These are phyloP conservation scores for Oreocharis arfaki DNA, from an alignment of 2,113 vertebrate species.

Conservation along the genomic window DNA sequence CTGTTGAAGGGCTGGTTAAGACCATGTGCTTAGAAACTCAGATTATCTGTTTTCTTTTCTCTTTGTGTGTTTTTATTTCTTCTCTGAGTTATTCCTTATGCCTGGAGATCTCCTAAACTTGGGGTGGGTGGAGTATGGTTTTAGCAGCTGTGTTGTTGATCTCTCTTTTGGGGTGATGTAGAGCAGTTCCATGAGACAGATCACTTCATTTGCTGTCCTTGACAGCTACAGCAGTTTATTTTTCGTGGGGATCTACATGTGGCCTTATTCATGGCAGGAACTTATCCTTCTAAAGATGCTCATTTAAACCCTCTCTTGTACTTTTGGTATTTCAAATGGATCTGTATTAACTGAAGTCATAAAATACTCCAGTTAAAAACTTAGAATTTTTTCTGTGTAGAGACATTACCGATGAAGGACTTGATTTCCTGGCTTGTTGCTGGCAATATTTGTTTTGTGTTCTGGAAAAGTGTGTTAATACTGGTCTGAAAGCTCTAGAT, in stretches of 20 bases:
- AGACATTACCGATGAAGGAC: not conserved
- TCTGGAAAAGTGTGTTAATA: not conserved
- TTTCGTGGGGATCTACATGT: not conserved
- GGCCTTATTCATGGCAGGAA: not conserved
- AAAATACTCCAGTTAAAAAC: not conserved
- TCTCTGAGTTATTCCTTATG: not conserved
- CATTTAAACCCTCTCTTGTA: not conserved
- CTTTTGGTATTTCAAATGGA: not conserved
- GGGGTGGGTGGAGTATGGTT: not conserved
- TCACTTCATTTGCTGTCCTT: not conserved
- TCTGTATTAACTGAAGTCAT: not conserved
- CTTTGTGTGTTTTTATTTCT: not conserved
- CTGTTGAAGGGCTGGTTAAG: not conserved
- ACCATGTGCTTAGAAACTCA: not conserved
- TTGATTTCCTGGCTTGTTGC: not conserved
- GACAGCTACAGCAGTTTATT: not conserved
- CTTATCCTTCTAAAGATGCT: not conserved
- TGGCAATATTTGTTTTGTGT: not conserved
- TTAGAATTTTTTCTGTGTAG: not conserved
- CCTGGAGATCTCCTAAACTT: not conserved
- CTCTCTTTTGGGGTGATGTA: not conserved
- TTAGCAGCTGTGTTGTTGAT: not conserved
- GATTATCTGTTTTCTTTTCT: not conserved
- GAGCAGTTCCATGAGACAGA: not conserved
- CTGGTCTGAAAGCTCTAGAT: not conserved